A percentile compares a stretch with the other conserved stretches of the same genome.
Conservation (phyloP, 2,888 invertebrate genomes). For the Galerucella pusilla region DNA sequence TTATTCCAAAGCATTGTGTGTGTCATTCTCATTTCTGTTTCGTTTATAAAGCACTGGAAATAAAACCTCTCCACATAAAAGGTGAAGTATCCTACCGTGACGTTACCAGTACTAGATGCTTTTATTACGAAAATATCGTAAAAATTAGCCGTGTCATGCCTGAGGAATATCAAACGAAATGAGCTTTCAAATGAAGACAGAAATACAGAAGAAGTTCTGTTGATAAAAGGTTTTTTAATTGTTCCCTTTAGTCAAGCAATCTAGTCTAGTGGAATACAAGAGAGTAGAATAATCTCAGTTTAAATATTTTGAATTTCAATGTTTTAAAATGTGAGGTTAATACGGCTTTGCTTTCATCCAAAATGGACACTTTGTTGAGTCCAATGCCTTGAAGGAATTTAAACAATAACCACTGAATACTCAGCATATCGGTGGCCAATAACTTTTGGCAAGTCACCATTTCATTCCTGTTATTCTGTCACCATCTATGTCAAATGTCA, state of each 20-base stretch:
- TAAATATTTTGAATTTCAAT: too few species aligned
- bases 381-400: too few species aligned
- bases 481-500: too few species aligned
- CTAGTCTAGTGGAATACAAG: neutral
- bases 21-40: constrained; percentile 8
- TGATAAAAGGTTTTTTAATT: constrained; percentile 7
- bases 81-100: constrained; percentile 7
- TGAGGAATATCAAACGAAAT: constrained; percentile 7
- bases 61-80: constrained; percentile 8
- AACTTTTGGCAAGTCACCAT: too few species aligned
- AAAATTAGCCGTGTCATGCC: constrained; percentile 14
- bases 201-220: neutral
- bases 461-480: too few species aligned
- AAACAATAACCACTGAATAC: too few species aligned
- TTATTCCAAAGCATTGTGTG: neutral
- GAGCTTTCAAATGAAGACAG: constrained; percentile 6
- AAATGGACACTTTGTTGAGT: too few species aligned
- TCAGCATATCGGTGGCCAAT: too few species aligned
- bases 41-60: constrained; percentile 11
- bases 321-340: too few species aligned
- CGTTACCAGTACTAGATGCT: constrained; percentile 12
- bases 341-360: too few species aligned
- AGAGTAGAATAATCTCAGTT: neutral
- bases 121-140: constrained; percentile 14
- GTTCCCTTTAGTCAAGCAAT: neutral